These are phyloP conservation scores for Drosophila athabasca DNA, from an alignment of 1,140 invertebrate species.

Conservation along the genomic window DNA sequence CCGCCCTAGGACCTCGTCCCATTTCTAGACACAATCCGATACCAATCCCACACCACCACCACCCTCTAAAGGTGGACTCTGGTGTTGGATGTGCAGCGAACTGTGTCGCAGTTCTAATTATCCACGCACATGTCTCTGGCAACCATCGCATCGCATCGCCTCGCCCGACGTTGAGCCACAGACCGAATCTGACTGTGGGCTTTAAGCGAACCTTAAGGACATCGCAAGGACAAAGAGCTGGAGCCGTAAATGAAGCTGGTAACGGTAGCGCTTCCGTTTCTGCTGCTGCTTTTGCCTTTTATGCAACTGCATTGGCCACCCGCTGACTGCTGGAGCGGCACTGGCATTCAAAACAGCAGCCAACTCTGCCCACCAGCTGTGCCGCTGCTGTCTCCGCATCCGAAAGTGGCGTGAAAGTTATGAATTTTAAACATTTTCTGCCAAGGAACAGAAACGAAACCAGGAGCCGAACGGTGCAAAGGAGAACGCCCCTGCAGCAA, in stretches of 20 bases:
- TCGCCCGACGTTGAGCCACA: conserved; percentile 8
- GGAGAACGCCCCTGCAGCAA: conserved; percentile 53
- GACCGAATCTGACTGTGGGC: conserved; percentile 6
- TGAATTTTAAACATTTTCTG: conserved; percentile 80
- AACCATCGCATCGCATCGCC: not conserved
- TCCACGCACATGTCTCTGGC: conserved; percentile 77
- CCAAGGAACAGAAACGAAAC: conserved; percentile 32
- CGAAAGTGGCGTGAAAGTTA: conserved; percentile 75
- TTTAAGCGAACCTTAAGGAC: conserved; percentile 45
- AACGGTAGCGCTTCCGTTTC: conserved; percentile 61
- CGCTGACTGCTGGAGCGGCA: conserved; percentile 57
- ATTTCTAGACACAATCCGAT: not conserved
- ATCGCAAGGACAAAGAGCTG: not conserved
- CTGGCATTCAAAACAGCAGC: conserved; percentile 77
- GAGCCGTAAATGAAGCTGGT: conserved; percentile 55
- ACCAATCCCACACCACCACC: not conserved
- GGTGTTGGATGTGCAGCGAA: conserved; percentile 66
- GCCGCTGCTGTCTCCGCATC: conserved; percentile 49
- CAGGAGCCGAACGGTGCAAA: conserved; percentile 12
- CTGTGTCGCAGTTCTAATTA: conserved; percentile 78
- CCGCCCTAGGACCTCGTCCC: not conserved
- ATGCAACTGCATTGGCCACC: conserved; percentile 80
- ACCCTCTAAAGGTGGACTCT: conserved; percentile 34
- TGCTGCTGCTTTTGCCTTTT: conserved; percentile 62
- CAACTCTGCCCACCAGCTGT: conserved; percentile 71